Conservation (phyloP, 2,113 vertebrate genomes). For the Pterocles burchelli region DNA sequence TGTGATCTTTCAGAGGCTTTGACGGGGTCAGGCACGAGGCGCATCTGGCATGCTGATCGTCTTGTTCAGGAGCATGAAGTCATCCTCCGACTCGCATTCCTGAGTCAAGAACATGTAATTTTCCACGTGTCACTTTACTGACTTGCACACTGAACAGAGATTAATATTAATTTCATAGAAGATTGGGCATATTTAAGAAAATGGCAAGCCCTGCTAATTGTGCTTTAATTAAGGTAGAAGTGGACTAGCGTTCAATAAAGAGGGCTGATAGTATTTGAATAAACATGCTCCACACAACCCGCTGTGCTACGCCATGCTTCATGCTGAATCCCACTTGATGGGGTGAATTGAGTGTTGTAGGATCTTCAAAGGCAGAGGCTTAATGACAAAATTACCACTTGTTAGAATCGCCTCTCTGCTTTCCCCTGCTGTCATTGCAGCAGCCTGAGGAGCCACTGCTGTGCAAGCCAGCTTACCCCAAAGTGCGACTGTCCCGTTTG, state of each 20-base stretch:
- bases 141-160: not conserved
- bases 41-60: slow-evolving; percentile 2
- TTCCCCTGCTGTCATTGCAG: not conserved
- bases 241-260: not conserved
- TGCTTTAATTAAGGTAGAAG: not conserved
- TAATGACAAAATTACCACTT: not conserved
- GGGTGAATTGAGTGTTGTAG: not conserved
- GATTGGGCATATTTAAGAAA: not conserved
- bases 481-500: fast-evolving
- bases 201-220: not conserved
- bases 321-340: fast-evolving
- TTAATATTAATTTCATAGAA: not conserved
- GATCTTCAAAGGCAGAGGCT: not conserved
- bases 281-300: fast-evolving
- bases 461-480: not conserved
- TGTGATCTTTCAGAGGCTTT: slow-evolving; percentile 2
- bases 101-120: not conserved
- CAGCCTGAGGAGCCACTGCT: fast-evolving
- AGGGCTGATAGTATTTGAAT: not conserved
- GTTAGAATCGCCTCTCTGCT: not conserved
- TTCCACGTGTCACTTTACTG: not conserved
- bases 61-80: slow-evolving; percentile 29
- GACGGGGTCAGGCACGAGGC: not conserved
- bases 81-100: not conserved
- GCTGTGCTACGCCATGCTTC: fast-evolving